Percentiles rank a stretch among this genome's conserved stretches.
Evolutionary conservation across 2,113 vertebrate species (phyloP).

Genomic region (Alectura lathami): DNA sequence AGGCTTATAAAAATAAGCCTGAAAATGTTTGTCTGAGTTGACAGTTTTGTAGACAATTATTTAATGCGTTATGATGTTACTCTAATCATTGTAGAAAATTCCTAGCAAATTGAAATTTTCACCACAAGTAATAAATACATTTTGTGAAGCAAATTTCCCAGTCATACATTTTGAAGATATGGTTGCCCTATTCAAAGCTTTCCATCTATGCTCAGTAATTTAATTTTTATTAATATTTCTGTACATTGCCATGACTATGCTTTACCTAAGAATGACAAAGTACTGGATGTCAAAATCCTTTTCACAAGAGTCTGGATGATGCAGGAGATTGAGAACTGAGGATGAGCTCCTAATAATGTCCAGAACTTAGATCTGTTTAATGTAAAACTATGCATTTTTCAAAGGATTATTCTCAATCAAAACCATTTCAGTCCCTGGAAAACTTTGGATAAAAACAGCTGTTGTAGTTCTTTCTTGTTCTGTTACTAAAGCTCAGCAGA

Average conservation of each 20-base stretch:
- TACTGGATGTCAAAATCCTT: background rate
- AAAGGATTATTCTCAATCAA: background rate
- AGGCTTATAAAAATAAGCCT: background rate
- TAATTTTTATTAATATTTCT: background rate
- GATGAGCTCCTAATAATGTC: background rate
- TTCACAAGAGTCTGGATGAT: background rate
- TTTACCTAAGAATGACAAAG: background rate
- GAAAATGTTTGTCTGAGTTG: background rate
- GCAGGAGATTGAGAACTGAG: background rate
- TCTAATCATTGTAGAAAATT: background rate
- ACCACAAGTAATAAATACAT: background rate
- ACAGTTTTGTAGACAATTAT: background rate
- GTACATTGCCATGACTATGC: background rate
- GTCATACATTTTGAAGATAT: background rate
- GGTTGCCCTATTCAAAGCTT: background rate
- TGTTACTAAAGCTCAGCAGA: background rate
- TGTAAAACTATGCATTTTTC: background rate
- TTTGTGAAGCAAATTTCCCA: background rate
- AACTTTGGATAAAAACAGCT: background rate
- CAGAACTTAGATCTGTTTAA: background rate
- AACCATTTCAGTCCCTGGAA: background rate
- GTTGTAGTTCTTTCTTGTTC: background rate
- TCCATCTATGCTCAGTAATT: background rate
- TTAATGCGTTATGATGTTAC: background rate
- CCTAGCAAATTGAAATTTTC: background rate